Evolutionary conservation across 2,888 invertebrate species (phyloP).

Genomic region (Harpagoxenus sublaevis): DNA sequence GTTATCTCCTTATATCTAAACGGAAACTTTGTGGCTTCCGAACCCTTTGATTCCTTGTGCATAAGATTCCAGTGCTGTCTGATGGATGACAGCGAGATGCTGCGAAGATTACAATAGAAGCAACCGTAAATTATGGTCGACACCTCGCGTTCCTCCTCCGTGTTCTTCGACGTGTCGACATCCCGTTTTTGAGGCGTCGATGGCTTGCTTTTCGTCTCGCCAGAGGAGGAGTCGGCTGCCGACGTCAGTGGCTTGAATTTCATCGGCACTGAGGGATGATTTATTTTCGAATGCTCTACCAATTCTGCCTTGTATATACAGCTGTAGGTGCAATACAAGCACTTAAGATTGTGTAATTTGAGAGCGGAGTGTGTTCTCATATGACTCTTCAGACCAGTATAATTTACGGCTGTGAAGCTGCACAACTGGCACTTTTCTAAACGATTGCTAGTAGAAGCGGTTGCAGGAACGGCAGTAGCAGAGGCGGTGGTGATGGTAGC

Average conservation of each 20-base stretch:
- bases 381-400: conserved; percentile 79
- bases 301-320: conserved; percentile 78
- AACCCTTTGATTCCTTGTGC: conserved; percentile 72
- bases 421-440: conserved; percentile 76
- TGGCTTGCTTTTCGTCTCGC: conserved; percentile 35
- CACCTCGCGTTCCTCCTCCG: background rate
- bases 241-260: conserved; percentile 39
- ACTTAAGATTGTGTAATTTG: conserved; percentile 76
- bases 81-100: conserved; percentile 75
- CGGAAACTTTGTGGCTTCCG: conserved; percentile 57
- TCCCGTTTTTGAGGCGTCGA: conserved; percentile 37
- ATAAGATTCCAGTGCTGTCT: conserved; percentile 78
- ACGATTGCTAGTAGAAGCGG: conserved; percentile 28
- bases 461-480: background rate
- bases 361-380: conserved; percentile 76
- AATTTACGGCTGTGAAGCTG: conserved; percentile 78
- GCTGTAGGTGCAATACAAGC: conserved; percentile 81
- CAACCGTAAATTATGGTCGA: conserved; percentile 75
- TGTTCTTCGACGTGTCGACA: conserved; percentile 61
- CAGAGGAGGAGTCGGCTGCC: conserved; percentile 18
- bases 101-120: conserved; percentile 79
- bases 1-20: conserved; percentile 76
- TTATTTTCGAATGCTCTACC: conserved; percentile 80
- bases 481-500: too few species aligned
- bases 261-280: conserved; percentile 79